phyloP scores from a whole-genome alignment of 1,140 invertebrate species.

The Penaeus japonicus region DNA sequence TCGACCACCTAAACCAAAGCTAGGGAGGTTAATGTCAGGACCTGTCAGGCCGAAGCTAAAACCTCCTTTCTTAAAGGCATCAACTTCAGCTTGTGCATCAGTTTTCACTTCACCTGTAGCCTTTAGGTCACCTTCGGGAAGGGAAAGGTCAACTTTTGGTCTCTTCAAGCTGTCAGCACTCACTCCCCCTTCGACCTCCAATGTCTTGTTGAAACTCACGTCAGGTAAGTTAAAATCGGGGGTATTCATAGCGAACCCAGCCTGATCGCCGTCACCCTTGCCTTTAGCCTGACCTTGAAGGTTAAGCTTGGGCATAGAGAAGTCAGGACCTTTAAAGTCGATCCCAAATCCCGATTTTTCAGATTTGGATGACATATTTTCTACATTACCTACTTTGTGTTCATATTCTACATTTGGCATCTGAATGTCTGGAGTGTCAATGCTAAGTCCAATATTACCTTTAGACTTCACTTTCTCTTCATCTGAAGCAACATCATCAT shows the following conservation, averaged over 20 bases:
- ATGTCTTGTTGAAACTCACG: no score
- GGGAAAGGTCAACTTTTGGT: background rate
- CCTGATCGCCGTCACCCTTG: no score
- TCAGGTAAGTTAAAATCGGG: background rate
- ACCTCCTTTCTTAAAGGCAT: background rate
- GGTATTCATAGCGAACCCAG: no score
- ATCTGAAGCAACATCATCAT: slow-evolving; percentile 37
- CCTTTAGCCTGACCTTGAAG: no score
- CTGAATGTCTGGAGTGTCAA: slow-evolving; percentile 24
- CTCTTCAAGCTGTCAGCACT: background rate
- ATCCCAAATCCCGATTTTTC: no score
- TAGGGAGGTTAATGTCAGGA: slow-evolving; percentile 27
- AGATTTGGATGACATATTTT: no score
- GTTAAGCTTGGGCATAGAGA: no score
- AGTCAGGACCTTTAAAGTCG: no score
- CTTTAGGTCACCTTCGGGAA: background rate
- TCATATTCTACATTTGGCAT: no score
- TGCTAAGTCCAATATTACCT: slow-evolving; percentile 9
- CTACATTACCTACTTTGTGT: no score
- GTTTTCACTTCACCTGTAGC: background rate
- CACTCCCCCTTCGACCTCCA: no score
- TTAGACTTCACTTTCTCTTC: slow-evolving; percentile 45
- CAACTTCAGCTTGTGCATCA: background rate
- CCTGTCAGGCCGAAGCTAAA: slow-evolving; percentile 12
- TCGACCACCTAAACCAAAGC: background rate